Evolutionary conservation across 35 echinoderm and acorn worm genomes (phyloP), one percentile per base, ranked within the genome.

Genomic region (Diadema setosum): DNA sequence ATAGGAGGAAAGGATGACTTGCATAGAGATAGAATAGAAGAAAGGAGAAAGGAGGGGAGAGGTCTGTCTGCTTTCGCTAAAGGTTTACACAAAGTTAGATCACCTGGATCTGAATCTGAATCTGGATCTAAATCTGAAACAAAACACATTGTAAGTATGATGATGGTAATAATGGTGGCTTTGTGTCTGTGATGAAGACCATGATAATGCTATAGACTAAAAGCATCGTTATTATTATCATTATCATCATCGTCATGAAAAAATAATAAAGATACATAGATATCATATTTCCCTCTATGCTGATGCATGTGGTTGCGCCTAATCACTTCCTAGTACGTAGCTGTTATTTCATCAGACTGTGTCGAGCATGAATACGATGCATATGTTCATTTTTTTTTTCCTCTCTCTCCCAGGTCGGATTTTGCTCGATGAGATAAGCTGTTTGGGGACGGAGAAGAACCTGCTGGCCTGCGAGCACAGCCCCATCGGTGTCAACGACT

Each of bases 401-500:
- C 37, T 31, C 63, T 70, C 45, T 32, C 7, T 52, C 3, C 20
- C 82, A 91, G 89, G 83, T 76, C 81, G 60, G 6, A 91, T 91
- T 31, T 31, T 91, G 27, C 61, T 91, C 20, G 89, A 91, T 46
- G 44, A 58, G 8, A 36, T 91, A 16, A 8, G 15, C 18, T 91
- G 89, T 39, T 3, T 20, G 16, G 89, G 89, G 16, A 91, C 65
- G 23, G 89, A 91, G 46, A 86, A 49, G 23, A 91, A 63, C 34
- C 25, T 91, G 12, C 78, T 83, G 60, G 64, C 67, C 17, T 91
- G 89, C 58, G 57, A 40, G 2, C 82, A 91, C 52, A 85, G 56
- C 20, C 81, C 59, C 20, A 42, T 83, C 39, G 89, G 56, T 14
- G 45, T 85, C 18, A 73, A 85, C 35, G 89, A 91, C 89, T 91